A percentile compares a stretch with the other conserved stretches of the same genome.
Conservation (phyloP, 2,797 vertebrate species). For the Erpetoichthys calabaricus region DNA sequence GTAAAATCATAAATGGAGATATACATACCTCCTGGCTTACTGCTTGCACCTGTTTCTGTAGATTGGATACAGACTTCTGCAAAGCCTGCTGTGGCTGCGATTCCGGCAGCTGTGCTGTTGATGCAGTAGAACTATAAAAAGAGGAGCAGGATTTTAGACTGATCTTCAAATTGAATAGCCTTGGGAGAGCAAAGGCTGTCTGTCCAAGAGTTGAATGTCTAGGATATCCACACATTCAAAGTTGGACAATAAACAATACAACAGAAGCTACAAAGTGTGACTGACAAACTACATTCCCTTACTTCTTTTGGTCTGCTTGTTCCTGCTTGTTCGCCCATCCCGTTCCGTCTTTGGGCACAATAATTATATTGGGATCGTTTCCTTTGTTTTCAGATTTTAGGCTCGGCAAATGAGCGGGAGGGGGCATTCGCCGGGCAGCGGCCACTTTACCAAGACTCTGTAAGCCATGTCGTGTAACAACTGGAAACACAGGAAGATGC, state of each 20-base stretch:
- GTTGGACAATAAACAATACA: no score
- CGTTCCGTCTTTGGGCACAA: slow-evolving; percentile 98
- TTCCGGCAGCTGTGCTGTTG: slow-evolving; percentile 90
- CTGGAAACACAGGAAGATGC: slow-evolving; percentile 28
- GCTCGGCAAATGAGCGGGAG: slow-evolving; percentile 96
- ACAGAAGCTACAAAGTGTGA: no score
- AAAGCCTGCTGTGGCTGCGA: slow-evolving; percentile 93
- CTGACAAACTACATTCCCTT: slow-evolving; percentile 2
- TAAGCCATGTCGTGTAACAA: slow-evolving; percentile 98
- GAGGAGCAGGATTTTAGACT: not conserved
- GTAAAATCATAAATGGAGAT: not conserved
- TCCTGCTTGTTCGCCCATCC: slow-evolving; percentile 99
- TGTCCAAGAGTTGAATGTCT: no score
- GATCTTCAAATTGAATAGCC: no score
- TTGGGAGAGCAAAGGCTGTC: no score
- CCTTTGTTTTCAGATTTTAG: slow-evolving; percentile 99
- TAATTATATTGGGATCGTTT: slow-evolving; percentile 98
- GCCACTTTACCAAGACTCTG: slow-evolving; percentile 99
- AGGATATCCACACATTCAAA: no score
- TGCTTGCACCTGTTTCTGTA: slow-evolving; percentile 85
- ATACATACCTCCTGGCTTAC: slow-evolving; percentile 78
- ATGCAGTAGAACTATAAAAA: slow-evolving; percentile 77
- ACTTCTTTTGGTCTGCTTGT: slow-evolving; percentile 98
- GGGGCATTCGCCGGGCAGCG: slow-evolving; percentile 97
- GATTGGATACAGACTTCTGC: slow-evolving; percentile 98